Percentiles rank a stretch among this genome's conserved stretches.
Evolutionary conservation across 2,888 invertebrate genomes (phyloP).

Genomic region (Cremastobaeus sp.): DNA sequence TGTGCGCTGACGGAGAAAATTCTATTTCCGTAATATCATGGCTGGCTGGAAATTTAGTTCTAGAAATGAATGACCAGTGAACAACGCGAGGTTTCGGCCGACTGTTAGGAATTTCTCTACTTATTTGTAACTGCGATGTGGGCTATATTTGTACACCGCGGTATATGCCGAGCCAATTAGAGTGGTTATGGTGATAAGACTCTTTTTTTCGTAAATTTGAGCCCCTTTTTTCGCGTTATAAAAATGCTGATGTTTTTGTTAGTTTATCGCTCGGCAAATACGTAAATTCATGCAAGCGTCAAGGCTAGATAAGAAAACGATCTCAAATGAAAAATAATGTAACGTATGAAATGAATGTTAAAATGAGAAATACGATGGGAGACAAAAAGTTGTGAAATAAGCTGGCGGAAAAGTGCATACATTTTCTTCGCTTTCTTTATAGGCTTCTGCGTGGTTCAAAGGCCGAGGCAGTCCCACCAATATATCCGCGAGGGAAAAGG

Average conservation of each 20-base stretch:
- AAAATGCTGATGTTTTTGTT: conserved; percentile 37
- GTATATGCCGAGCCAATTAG: too few relatives aligned
- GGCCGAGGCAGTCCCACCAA: conserved; percentile 89
- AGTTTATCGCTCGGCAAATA: conserved; percentile 17
- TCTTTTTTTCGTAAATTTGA: too few relatives aligned
- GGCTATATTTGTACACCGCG: too few relatives aligned
- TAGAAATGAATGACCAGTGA: conserved; percentile 28
- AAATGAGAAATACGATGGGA: conserved; percentile 24
- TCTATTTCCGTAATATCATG: conserved; percentile 6
- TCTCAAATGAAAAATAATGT: conserved; percentile 43
- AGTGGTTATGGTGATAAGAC: too few relatives aligned
- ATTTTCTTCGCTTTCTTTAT: conserved; percentile 68
- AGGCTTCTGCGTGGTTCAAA: conserved; percentile 91
- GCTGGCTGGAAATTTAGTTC: conserved; percentile 2
- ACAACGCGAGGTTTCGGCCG: too few relatives aligned
- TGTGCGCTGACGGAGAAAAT: conserved; percentile 26
- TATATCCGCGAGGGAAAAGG: conserved; percentile 91
- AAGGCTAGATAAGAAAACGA: conserved; percentile 24
- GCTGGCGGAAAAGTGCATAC: conserved; percentile 40
- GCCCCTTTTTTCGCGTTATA: too few relatives aligned
- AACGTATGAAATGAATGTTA: conserved; percentile 41
- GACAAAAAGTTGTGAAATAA: conserved; percentile 40
- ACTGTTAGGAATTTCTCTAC: too few relatives aligned
- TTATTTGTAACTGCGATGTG: too few relatives aligned
- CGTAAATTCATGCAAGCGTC: conserved; percentile 50